A percentile compares a stretch with the other conserved stretches of the same genome.
Conservation (phyloP, 1,140 invertebrate species). For the Halesus radiatus region DNA sequence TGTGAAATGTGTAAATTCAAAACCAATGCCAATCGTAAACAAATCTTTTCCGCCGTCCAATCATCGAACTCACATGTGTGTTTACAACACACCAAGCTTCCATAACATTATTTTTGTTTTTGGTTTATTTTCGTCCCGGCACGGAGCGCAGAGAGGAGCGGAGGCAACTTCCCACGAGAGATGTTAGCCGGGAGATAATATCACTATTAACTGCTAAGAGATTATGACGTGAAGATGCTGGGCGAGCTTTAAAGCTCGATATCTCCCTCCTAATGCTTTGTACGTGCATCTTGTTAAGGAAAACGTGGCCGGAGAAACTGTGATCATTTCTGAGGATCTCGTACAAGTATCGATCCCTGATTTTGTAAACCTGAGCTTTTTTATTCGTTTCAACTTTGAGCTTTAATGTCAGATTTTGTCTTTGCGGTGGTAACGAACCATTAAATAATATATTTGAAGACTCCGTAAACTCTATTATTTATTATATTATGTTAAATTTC, state of each 20-base stretch:
- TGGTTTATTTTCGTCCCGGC: slow-evolving; percentile 6
- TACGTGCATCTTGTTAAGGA: slow-evolving; percentile 20
- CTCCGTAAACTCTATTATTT: no score
- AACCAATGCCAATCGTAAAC: no score
- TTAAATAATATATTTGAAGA: no score
- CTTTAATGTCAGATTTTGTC: no score
- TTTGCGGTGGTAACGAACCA: no score
- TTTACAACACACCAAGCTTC: not conserved
- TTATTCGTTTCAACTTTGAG: no score
- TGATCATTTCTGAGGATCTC: not conserved
- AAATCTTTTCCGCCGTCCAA: no score
- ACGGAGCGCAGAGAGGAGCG: not conserved
- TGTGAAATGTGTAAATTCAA: no score
- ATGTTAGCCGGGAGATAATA: slow-evolving; percentile 12
- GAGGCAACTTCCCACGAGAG: not conserved
- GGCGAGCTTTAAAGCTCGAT: not conserved
- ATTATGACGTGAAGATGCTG: slow-evolving; percentile 22
- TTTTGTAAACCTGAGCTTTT: no score
- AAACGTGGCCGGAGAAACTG: not conserved
- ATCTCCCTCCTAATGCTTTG: slow-evolving; percentile 15
- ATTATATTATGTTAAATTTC: no score
- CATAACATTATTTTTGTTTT: slow-evolving; percentile 1
- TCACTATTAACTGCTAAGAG: slow-evolving; percentile 9
- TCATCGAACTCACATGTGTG: no score
- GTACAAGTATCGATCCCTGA: no score